Percentiles rank a stretch among this genome's conserved stretches.
Evolutionary conservation across 2,113 vertebrate species (phyloP).

Genomic region (Neodontobutis hainanensis): DNA sequence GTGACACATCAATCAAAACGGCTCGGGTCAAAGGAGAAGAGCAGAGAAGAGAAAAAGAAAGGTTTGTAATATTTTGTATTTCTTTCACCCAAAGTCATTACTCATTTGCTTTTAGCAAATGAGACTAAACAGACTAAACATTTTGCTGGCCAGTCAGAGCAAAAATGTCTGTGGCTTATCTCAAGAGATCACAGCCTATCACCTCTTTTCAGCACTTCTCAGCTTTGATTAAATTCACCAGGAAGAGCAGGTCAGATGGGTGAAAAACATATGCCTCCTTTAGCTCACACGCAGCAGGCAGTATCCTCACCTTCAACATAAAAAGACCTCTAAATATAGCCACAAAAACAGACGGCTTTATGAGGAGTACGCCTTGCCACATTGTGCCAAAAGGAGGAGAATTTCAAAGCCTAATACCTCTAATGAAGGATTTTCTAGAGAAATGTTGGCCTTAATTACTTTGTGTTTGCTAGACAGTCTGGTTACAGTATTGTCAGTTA

Average conservation of each 20-base stretch:
- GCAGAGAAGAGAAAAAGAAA: conserved; percentile 3
- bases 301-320: conserved; percentile 62
- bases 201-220: conserved; percentile 40
- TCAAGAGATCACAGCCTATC: conserved; percentile 50
- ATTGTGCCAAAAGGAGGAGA: conserved; percentile 5
- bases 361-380: conserved; percentile 14
- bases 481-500: conserved; percentile 14
- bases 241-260: conserved; percentile 64
- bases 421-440: not conserved
- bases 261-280: conserved; percentile 54
- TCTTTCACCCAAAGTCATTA: not conserved
- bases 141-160: conserved; percentile 17
- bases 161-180: conserved; percentile 37
- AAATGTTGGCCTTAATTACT: conserved; percentile 14
- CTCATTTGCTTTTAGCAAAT: conserved; percentile 7
- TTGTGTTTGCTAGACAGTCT: conserved; percentile 14
- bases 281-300: conserved; percentile 50
- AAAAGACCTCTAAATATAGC: conserved; percentile 67
- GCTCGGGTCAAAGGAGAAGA: not conserved
- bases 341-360: conserved; percentile 47
- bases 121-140: conserved; percentile 21
- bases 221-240: conserved; percentile 70
- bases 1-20: conserved; percentile 47
- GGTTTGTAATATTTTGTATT: not conserved
- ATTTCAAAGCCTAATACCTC: conserved; percentile 13